Evolutionary conservation across 1,140 invertebrate genomes (phyloP).

Genomic region (Trichomalopsis sarcophagae): DNA sequence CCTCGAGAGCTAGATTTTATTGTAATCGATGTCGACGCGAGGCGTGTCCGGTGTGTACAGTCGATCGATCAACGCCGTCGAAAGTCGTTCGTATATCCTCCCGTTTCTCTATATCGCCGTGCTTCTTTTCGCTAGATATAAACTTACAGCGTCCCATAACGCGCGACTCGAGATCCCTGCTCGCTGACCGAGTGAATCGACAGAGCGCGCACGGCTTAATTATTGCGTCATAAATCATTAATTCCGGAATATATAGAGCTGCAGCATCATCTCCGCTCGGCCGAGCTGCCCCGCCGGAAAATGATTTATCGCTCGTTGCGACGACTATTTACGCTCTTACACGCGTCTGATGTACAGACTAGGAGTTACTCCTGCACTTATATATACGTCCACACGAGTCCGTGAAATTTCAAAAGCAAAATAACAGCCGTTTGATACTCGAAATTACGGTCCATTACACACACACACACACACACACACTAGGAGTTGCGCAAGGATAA

Average conservation of each 20-base stretch:
- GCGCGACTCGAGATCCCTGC: no score
- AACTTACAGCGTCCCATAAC: no score
- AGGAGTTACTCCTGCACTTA: no score
- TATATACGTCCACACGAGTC: no score
- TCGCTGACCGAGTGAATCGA: not conserved
- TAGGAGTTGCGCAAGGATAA: no score
- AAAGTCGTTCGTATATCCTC: no score
- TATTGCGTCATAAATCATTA: slow-evolving; percentile 14
- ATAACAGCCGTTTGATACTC: no score
- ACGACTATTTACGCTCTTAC: not conserved
- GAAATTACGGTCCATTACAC: no score
- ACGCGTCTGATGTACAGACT: not conserved
- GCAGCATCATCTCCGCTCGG: not conserved
- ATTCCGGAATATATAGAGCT: not conserved
- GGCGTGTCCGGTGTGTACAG: not conserved
- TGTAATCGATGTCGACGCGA: not conserved
- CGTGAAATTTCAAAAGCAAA: not conserved
- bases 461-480: no score
- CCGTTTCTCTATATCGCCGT: no score
- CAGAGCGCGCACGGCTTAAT: not conserved
- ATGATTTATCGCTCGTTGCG: not conserved
- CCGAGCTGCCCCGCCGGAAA: not conserved
- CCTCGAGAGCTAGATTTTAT: not conserved
- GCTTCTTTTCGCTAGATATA: no score
- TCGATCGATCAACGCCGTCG: not conserved